A percentile compares a stretch with the other conserved stretches of the same genome.
These are phyloP conservation scores for Tupaia tana DNA, from an alignment of 2,113 vertebrate genomes.

Conservation along the genomic window DNA sequence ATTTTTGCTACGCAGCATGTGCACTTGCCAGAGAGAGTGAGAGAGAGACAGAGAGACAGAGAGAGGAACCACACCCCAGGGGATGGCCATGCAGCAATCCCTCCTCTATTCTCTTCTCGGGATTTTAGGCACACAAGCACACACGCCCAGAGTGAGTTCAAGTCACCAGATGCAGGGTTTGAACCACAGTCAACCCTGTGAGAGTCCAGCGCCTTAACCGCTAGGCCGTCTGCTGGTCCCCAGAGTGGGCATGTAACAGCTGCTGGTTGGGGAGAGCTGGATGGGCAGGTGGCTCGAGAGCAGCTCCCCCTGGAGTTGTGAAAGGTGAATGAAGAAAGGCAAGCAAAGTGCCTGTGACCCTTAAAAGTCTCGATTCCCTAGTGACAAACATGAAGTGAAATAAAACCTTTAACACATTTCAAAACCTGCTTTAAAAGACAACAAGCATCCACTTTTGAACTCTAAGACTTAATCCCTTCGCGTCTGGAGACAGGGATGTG, in stretches of 20 bases:
- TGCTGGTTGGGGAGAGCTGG: neutral
- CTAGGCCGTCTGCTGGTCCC: too few relatives aligned
- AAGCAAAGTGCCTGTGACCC: neutral
- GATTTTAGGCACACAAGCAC: too few relatives aligned
- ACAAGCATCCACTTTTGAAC: conserved; percentile 45
- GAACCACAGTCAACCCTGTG: too few relatives aligned
- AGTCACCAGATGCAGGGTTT: too few relatives aligned
- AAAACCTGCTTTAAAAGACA: conserved; percentile 46
- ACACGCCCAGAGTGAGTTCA: too few relatives aligned
- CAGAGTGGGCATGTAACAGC: neutral
- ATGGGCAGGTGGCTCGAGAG: neutral
- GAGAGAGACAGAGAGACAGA: too few relatives aligned
- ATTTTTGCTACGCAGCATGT: too few relatives aligned
- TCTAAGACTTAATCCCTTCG: conserved; percentile 53
- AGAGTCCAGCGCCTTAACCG: too few relatives aligned
- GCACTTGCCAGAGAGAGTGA: too few relatives aligned
- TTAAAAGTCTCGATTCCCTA: neutral
- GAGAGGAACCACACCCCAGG: too few relatives aligned
- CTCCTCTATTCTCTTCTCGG: too few relatives aligned
- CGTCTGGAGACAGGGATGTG: conserved; percentile 1
- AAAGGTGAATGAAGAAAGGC: conserved; percentile 27
- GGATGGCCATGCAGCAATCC: too few relatives aligned
- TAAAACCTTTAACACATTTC: conserved; percentile 29
- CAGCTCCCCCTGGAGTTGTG: neutral
- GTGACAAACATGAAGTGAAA: conserved; percentile 41